Evolutionary conservation across 2,797 vertebrate genomes (phyloP), one percentile per base, ranked within the genome.

Genomic region (Carapus acus): DNA sequence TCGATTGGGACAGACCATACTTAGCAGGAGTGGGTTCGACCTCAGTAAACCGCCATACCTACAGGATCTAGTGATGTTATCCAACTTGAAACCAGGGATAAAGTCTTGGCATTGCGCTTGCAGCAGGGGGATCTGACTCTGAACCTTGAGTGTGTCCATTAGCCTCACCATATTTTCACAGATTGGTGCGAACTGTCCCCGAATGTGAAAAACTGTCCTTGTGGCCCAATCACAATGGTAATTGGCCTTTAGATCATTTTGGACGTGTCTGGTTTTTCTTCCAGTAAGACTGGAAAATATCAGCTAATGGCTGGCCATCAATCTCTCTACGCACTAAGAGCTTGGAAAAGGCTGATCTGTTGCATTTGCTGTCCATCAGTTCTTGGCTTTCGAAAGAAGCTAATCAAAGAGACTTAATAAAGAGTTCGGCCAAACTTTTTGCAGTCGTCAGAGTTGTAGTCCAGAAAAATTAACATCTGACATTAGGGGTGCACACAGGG

Each of bases 291-390:
- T 18, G 46, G 15, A 52, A 34, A 40, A 18, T 37, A 11, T 38
- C 14, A 18, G 19, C 20, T 40, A 52, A 42, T 31, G 24, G 38
- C 39, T 1, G 7, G 34, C 44, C 34, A 49, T 57, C 18, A n/a
- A 37, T 45, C 34, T 54, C 14, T 58, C 3, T 1, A n/a, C 53
- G 22, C 54, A 54, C 49, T 42, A 31, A 42, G 17, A 42, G 37
- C 49, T 41, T 52, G 34, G 37, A 49, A 56, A 42, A 5, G 33
- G 12, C 20, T 36, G 37, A 44, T 46, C 21, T 2, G 53, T 51
- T 27, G 41, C 38, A 51, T 51, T 51, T 18, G 36, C 37, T 18
- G 49, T 50, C 49, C 19, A 50, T 50, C 37, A 27, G 29, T 50
- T 16, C 22, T 20, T 31, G 49, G 38, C 49, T 29, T 57, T 49